A percentile compares a stretch with the other conserved stretches of the same genome.
These are phyloP conservation scores for Habrosyne pyritoides DNA, from an alignment of 2,888 invertebrate genomes.

Conservation along the genomic window DNA sequence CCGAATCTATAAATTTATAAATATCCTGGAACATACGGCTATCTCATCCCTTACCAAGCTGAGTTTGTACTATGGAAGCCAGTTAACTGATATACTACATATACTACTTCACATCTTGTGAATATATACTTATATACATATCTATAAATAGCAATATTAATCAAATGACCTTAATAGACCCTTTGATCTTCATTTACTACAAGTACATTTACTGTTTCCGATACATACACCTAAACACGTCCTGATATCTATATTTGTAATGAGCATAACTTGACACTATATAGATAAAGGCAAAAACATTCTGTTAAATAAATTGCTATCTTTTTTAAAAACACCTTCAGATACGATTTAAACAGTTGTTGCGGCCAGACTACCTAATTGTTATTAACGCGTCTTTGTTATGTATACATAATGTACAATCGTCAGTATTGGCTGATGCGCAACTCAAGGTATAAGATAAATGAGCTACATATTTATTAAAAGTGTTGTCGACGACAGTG, in stretches of 20 bases:
- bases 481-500: slow-evolving; percentile 65
- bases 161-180: too few species aligned
- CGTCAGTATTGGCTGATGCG: slow-evolving; percentile 50
- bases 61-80: too few species aligned
- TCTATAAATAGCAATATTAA: too few species aligned
- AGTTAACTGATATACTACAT: too few species aligned
- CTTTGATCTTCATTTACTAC: too few species aligned
- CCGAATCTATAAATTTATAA: too few species aligned
- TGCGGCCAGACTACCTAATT: slow-evolving; percentile 22
- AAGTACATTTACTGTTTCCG: too few species aligned
- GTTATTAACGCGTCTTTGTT: slow-evolving; percentile 29
- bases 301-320: not conserved
- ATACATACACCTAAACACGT: not conserved
- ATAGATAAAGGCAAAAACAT: too few species aligned
- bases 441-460: slow-evolving; percentile 71
- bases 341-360: slow-evolving; percentile 6
- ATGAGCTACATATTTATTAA: slow-evolving; percentile 73
- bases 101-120: too few species aligned
- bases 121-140: too few species aligned
- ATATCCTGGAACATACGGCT: too few species aligned
- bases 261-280: not conserved
- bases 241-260: not conserved
- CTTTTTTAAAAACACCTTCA: not conserved
- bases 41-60: too few species aligned
- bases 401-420: slow-evolving; percentile 20